Evolutionary conservation across 92 coral and sea anemone genomes (phyloP).

Genomic region (Scolanthus callimorphus): DNA sequence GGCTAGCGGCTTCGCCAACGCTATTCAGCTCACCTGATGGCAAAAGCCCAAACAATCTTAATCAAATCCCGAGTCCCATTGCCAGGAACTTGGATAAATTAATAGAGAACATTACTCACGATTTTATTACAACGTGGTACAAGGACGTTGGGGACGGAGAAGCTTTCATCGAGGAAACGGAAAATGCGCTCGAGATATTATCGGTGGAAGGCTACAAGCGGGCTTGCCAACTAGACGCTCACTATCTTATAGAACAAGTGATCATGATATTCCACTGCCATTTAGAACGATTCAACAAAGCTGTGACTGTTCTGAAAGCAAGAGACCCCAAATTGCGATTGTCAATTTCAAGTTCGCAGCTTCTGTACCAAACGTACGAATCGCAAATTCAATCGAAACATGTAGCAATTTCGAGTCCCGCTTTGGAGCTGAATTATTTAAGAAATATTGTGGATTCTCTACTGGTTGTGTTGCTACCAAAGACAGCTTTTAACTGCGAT

Average conservation of each 20-base stretch:
- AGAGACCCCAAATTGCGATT: conserved; percentile 59
- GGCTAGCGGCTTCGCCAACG: conserved; percentile 17
- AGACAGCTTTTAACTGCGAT: conserved; percentile 64
- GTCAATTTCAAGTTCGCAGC: conserved; percentile 39
- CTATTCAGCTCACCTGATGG: conserved; percentile 32
- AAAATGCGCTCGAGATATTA: conserved; percentile 55
- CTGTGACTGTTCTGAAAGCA: conserved; percentile 51
- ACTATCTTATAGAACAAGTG: conserved; percentile 65
- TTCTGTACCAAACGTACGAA: conserved; percentile 63
- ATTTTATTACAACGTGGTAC: conserved; percentile 85
- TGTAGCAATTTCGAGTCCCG: conserved; percentile 39
- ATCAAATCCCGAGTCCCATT: conserved; percentile 68
- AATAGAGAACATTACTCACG: conserved; percentile 63
- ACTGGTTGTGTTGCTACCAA: conserved; percentile 49
- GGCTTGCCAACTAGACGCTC: conserved; percentile 57
- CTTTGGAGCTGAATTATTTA: conserved; percentile 72
- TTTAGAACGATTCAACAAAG: conserved; percentile 63
- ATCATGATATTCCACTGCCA: conserved; percentile 74
- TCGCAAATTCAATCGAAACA: conserved; percentile 55
- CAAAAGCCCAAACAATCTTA: conserved; percentile 11
- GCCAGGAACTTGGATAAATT: conserved; percentile 47
- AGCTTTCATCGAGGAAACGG: conserved; percentile 63
- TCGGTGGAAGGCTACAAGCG: conserved; percentile 68
- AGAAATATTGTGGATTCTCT: conserved; percentile 76
- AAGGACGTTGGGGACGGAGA: conserved; percentile 80